Base-by-base conservation (phyloP, 2,797 vertebrate genomes). In the Dromococcyx pavoninus region DNA sequence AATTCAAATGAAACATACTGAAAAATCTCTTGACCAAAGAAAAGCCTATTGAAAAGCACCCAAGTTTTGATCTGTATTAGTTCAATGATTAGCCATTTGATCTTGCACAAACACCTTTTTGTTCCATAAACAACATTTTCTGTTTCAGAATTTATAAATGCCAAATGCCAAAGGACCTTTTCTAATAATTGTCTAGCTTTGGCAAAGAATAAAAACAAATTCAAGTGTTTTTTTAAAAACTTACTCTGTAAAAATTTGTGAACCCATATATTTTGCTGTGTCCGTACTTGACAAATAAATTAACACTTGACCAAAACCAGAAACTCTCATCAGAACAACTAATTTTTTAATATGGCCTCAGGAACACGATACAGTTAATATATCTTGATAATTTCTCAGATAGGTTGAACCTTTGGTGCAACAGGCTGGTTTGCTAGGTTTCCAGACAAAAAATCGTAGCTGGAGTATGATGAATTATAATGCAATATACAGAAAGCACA, bases 381-480 rank as follows among this genome's bases (percentile, higher is more conserved):
- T 1, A 3, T 23, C 19, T 58, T 61, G 17, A 46, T 51, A 5
- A 39, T 69, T 86, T 91, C 33, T 44, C 32, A 33, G 2, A 32
- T 2, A 91, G 50, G 12, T 41, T 80, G 39, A 87, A 67, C 13
- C 5, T 46, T 66, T 24, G 72, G n/a, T 16, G 13, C 82, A 93
- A 50, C 43, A 88, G 43, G 50, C 12, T 39, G 33, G 5, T 80
- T 89, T 57, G 69, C 61, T 61, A 88, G 24, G 18, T 77, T 85
- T 61, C 39, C 27, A 64, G 56, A 65, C 6, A 10, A 48, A 41
- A 87, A 83, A 73, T 28, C 58, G 30, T 33, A 92, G 57, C 48
- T 61, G 21, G 48, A 88, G 39, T 41, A 80, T 75, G 82, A 91
- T 70, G 35, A 86, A 93, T 62, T 35, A 91, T 14, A 83, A 81